Conservation (phyloP, 2,113 vertebrate species). For the Oncorhynchus gorbuscha region DNA sequence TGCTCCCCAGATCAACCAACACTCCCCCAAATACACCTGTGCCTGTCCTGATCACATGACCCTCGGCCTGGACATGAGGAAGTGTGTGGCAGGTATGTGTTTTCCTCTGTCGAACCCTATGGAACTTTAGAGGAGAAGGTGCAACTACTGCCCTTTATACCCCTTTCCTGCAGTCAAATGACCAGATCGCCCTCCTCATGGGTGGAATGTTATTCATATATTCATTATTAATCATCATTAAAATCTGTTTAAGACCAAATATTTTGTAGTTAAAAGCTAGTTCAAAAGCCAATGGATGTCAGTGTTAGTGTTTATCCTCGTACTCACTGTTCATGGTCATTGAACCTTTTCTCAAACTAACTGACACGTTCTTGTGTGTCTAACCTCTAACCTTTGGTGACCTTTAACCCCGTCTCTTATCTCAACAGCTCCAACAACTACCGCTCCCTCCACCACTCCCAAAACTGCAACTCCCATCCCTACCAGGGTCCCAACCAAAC, state of each 20-base stretch:
- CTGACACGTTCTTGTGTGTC: background rate
- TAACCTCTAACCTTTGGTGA: background rate
- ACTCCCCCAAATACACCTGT: constrained; percentile 85
- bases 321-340: background rate
- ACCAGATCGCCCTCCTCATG: no score
- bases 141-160: no score
- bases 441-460: constrained; percentile 2
- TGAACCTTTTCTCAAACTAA: background rate
- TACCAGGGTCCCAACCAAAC: constrained; percentile 1
- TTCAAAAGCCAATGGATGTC: background rate
- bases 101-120: background rate
- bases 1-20: constrained; percentile 72
- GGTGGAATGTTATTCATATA: no score
- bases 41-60: constrained; percentile 77
- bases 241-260: no score
- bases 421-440: constrained; percentile 7
- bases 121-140: background rate
- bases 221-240: no score
- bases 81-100: constrained; percentile 73
- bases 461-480: constrained; percentile 3
- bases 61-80: constrained; percentile 73
- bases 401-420: background rate
- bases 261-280: no score
- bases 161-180: no score
- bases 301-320: background rate